Evolutionary conservation across 2,888 invertebrate genomes (phyloP).

Genomic region (Harmothoe impar): DNA sequence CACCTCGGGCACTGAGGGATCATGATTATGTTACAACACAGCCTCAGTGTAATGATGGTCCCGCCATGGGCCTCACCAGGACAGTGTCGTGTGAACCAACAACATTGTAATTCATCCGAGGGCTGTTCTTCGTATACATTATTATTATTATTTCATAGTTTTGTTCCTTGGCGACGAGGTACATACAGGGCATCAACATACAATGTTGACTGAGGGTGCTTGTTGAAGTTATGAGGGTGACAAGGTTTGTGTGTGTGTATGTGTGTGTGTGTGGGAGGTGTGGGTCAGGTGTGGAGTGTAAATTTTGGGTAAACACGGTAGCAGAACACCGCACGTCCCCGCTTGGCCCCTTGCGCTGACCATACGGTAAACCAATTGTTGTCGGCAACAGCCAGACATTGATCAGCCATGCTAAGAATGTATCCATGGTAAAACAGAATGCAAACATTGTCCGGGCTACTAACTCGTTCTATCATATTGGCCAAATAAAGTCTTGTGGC

Average conservation of each 20-base stretch:
- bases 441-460: not conserved
- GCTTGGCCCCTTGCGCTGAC: conserved; percentile 25
- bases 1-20: conserved; percentile 14
- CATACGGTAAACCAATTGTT: not conserved
- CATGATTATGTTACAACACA: not conserved
- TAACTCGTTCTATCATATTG: not conserved
- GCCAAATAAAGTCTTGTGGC: conserved; percentile 31
- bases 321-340: not conserved
- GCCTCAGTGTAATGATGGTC: no score
- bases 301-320: not conserved
- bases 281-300: conserved; percentile 13
- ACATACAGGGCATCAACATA: not conserved
- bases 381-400: not conserved
- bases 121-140: not conserved
- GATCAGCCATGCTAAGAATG: conserved; percentile 13
- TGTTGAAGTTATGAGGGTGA: not conserved
- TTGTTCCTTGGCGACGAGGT: conserved; percentile 36
- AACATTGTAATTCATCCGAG: not conserved
- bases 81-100: conserved; percentile 3
- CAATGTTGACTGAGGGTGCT: conserved; percentile 14
- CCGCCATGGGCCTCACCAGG: not conserved
- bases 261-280: not conserved
- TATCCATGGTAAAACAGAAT: conserved; percentile 1
- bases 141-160: not conserved
- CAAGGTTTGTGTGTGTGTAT: not conserved